phyloP scores from a whole-genome alignment of 2,888 invertebrate genomes.

The Elmis aenea region DNA sequence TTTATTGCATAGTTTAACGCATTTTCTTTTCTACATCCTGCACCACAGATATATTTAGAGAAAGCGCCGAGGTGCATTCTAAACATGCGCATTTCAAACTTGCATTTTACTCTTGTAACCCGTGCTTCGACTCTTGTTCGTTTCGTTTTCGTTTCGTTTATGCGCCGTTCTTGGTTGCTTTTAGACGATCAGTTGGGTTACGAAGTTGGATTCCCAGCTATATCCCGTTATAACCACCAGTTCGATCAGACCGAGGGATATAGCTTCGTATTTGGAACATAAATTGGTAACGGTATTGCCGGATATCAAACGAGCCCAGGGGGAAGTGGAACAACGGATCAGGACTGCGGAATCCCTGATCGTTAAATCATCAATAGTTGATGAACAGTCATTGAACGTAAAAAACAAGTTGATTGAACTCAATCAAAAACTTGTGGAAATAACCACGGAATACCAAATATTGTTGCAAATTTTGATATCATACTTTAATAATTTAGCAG shows the following conservation, averaged over 20 bases:
- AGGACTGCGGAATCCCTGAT: constrained; percentile 62
- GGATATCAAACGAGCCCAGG: constrained; percentile 59
- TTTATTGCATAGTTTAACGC: no score
- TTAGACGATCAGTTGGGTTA: constrained; percentile 61
- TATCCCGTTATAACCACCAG: constrained; percentile 69
- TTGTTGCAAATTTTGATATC: constrained; percentile 63
- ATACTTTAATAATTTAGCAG: constrained; percentile 63
- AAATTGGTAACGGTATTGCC: constrained; percentile 54
- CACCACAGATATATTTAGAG: no score
- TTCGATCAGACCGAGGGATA: constrained; percentile 54
- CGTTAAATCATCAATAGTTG: constrained; percentile 52
- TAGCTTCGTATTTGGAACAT: constrained; percentile 54
- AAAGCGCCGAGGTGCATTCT: no score
- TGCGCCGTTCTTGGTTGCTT: no score
- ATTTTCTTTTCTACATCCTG: no score
- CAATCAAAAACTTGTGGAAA: constrained; percentile 60
- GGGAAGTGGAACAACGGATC: constrained; percentile 63
- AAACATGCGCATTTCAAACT: no score
- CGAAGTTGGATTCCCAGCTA: constrained; percentile 65
- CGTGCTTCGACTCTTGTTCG: no score
- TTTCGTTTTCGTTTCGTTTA: no score
- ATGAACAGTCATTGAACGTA: constrained; percentile 56
- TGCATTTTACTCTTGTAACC: no score
- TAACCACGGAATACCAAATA: constrained; percentile 66
- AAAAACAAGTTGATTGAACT: constrained; percentile 61